Evolutionary conservation across 2,113 vertebrate genomes (phyloP), one percentile per base, ranked within the genome.

Genomic region (Pavo muticus): DNA sequence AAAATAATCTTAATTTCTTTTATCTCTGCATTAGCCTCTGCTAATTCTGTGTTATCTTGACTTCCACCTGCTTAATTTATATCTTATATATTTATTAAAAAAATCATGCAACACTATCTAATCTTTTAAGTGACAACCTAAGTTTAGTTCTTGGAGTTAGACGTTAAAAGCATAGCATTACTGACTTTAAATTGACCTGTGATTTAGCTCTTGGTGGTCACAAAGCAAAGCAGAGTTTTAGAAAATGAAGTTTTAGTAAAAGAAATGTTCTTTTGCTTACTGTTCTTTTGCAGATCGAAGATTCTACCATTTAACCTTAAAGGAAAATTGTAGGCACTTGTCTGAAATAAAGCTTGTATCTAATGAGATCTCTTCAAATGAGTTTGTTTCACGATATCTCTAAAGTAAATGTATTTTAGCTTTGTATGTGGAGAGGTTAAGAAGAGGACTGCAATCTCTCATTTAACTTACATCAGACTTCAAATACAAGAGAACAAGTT

Each of bases 271-370:
- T 40, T 82, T 78, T 88, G 4, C 12, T 80, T 91, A 32, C 32
- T 59, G 32, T n/a, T 32, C 56, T 59, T 59, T n/a, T 20, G 32
- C 39, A 64, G 20, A 71, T 95, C 15, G n/a, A 96, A 95, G 47
- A 91, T n/a, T 13, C 16, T 84, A 59, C 14, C 44, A 61, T 87
- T 87, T 96, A 72, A 94, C 72, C 69, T 96, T 95, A 37, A 39
- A 84, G 27, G 59, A 80, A 78, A 95, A 88, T 78, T 93, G 81
- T 54, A 93, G 29, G 57, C 64, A 44, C 37, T 72, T 87, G 61
- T 52, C 13, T 61, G 19, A 48, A 90, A 56, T 29, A 37, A 63
- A 91, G 30, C 44, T 60, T 83, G 3, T 70, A 88, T 90, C 74
- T 92, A 87, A 94, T 85, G 50, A 84, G 48, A 93, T 92, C 40